These are phyloP conservation scores for Myzus persicae DNA, from an alignment of 1,140 invertebrate species.

Conservation along the genomic window DNA sequence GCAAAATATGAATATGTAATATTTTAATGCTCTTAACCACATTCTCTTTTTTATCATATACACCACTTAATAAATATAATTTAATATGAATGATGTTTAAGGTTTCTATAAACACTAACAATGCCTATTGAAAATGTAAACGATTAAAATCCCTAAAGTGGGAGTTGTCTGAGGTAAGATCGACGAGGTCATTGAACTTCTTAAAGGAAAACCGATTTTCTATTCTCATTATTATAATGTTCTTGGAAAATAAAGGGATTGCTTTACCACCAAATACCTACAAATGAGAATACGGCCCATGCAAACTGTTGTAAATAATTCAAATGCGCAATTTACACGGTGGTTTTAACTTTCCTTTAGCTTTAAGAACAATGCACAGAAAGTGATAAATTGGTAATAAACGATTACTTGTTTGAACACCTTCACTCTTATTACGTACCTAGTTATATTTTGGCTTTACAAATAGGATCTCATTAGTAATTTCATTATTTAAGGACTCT, in stretches of 20 bases:
- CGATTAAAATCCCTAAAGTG: background rate
- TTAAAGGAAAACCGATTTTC: slow-evolving; percentile 18
- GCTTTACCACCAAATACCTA: background rate
- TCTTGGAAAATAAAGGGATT: slow-evolving; percentile 20
- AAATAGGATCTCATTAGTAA: background rate
- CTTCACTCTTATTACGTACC: background rate
- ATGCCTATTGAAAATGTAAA: background rate
- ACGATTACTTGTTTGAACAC: background rate
- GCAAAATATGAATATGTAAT: background rate
- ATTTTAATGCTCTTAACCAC: background rate
- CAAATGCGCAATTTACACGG: background rate
- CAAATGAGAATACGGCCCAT: slow-evolving; percentile 23
- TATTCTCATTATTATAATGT: slow-evolving; percentile 26
- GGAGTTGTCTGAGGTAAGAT: background rate
- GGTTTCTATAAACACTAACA: background rate
- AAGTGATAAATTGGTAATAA: slow-evolving; percentile 17
- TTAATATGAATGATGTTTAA: background rate
- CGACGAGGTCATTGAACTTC: background rate
- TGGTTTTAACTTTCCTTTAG: background rate
- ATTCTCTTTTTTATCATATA: background rate
- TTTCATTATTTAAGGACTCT: too few species aligned
- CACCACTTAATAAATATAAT: background rate
- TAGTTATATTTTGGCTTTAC: background rate
- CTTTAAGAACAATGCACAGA: background rate
- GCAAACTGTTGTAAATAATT: slow-evolving; percentile 29